Evolutionary conservation across 2,797 vertebrate genomes (phyloP), one percentile per base, ranked within the genome.

Genomic region (Scolopax rusticola): DNA sequence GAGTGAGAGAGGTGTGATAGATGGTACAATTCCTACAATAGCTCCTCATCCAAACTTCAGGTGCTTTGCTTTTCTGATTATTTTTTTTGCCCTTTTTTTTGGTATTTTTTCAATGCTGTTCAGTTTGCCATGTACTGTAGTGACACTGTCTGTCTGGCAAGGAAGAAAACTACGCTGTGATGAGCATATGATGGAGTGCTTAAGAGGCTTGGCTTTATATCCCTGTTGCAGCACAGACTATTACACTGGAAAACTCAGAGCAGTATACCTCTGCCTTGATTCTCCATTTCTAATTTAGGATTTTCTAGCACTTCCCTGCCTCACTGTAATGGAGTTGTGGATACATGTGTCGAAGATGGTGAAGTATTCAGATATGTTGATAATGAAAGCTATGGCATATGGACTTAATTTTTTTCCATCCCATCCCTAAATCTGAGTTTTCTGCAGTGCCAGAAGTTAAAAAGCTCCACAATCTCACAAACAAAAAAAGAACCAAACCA

Each of bases 31-130:
- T 68, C 99, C 99, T 53, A 98, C 98, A 69, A 97, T 99, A 97
- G 97, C 97, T 40, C 99, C 99, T 21, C 99, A 99, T 86, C 99
- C 99, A 15, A 99, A 99, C 97, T 99, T 99, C 98, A 99, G 99
- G 99, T 99, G 97, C 56, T 74, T 65, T 85, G 9, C 23, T 38
- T 92, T 76, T 89, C 43, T 83, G 9, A 23, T 5, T 12, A 48
- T 53, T n/a, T 36, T 21, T 2, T 3, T 15, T 7, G 4, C 8
- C 27, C 5, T 3, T 6, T 12, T 28, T 41, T 47, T 11, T 38
- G 14, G 3, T 70, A 20, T 84, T 70, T 70, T 70, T 82, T 82
- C n/a, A 54, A 45, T 65, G 19, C 76, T 65, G 19, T 64, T 87
- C 15, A 4, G 45, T 70, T 87, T 95, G 64, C 12, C 5, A 0